Evolutionary conservation across 2,888 invertebrate genomes (phyloP), one percentile per base, ranked within the genome.

Genomic region (Dendrolimus houi): DNA sequence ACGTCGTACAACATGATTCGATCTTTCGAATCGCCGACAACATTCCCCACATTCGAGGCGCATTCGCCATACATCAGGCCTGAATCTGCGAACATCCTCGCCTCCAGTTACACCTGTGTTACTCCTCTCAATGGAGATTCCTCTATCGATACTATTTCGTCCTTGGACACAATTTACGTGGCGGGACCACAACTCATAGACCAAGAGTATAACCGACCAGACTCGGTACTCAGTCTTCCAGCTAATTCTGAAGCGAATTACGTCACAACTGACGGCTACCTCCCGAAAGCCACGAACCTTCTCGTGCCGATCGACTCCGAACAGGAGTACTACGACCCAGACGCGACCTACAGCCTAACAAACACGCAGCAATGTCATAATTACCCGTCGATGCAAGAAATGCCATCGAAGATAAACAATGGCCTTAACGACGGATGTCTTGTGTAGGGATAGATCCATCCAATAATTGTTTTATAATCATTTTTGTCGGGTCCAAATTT

Each of bases 381-480:
- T 57, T 92, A 92, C 69, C 88, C 86, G 52, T 79, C 84, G 52
- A 78, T 85, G 47, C 75, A 83, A 56, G 92, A 91, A 59, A 64
- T 80, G 53, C 92, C 92, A 71, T 68, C 71, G 41, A 92, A 91
- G 81, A 90, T 92, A 72, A 87, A 84, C 69, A 91, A 83, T 75
- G 92, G 91, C 69, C 85, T 92, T 66, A 93, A 93, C 73, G 93
- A 93, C 70, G 92, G 93, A 61, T 93, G 93, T 76, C 92, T 93
- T 83, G 93, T 93, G 72, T 93, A 92, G 87, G 58, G 58, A 64
- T 60, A 59, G 58, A 57, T 65, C 29, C 29, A 29, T 29, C 29
- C 29, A 29, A 29, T 29, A 29, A 29, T 47, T 47, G 9, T 47
- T 47, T 64, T 69, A 71, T 62, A 64, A 70, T 68, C 71, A 59